Conservation (phyloP, 2,888 invertebrate species). For the Drosophila aldrichi region DNA sequence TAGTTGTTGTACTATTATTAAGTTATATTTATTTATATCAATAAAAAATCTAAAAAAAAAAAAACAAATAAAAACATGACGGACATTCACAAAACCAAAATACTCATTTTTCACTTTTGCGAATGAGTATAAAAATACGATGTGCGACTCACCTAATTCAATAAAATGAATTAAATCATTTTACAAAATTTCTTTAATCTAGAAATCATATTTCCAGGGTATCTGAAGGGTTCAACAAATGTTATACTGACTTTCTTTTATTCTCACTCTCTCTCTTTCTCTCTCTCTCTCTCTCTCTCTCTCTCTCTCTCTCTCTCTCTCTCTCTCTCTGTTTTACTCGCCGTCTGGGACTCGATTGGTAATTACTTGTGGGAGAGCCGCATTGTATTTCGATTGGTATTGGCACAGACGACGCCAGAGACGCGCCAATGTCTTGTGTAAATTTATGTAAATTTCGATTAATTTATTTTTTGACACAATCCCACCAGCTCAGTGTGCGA, state of each 20-base stretch:
- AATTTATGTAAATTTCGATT: constrained; percentile 76
- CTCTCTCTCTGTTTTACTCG: not conserved
- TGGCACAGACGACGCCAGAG: constrained; percentile 39
- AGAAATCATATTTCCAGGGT: not conserved
- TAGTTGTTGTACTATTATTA: no score
- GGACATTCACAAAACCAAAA: no score
- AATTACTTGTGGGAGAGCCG: constrained; percentile 49
- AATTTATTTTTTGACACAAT: constrained; percentile 66
- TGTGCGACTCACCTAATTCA: no score
- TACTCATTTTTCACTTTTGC: no score
- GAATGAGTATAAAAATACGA: no score
- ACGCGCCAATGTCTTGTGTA: constrained; percentile 41
- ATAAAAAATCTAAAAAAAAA: no score
- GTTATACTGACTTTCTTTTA: not conserved
- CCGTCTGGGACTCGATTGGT: constrained; percentile 33
- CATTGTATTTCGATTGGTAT: constrained; percentile 60
- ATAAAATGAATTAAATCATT: not conserved
- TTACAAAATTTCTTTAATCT: not conserved
- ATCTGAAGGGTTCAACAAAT: not conserved
- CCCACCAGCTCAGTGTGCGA: not conserved
- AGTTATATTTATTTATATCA: no score
- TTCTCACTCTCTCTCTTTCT: no score
- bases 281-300: not conserved
- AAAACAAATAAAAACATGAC: no score
- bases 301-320: not conserved